phyloP scores from a whole-genome alignment of 2,888 invertebrate species.

The Esperia sulphurella region DNA sequence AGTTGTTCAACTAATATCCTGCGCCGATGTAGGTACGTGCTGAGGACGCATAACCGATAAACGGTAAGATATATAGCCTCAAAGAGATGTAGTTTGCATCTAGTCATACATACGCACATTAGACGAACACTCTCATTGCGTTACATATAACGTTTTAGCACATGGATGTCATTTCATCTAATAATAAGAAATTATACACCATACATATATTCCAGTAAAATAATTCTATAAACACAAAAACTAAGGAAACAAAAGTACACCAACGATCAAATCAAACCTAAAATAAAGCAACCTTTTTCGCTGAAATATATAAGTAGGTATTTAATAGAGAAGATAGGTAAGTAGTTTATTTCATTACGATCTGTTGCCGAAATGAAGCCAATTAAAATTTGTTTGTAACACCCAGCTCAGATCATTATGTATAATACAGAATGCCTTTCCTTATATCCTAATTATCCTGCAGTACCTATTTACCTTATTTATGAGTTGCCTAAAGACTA shows the following conservation, averaged over 20 bases:
- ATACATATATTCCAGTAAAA: conserved; percentile 43
- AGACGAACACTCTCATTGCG: conserved; percentile 73
- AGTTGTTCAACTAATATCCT: conserved; percentile 41
- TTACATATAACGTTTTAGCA: conserved; percentile 79
- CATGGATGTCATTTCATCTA: conserved; percentile 64
- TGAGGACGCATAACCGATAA: conserved; percentile 56
- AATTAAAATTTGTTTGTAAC: conserved; percentile 57
- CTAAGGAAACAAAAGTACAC: conserved; percentile 50
- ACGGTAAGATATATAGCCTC: conserved; percentile 52
- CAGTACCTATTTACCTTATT: conserved; percentile 7
- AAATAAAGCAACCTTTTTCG: conserved; percentile 58
- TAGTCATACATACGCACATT: conserved; percentile 68
- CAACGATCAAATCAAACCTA: conserved; percentile 63
- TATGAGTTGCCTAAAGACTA: conserved; percentile 32
- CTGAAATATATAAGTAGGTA: conserved; percentile 42
- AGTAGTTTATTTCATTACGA: conserved; percentile 62
- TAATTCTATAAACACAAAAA: conserved; percentile 51
- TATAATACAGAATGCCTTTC: conserved; percentile 19
- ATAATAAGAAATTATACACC: conserved; percentile 58
- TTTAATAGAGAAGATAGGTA: conserved; percentile 34
- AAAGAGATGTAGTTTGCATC: conserved; percentile 61
- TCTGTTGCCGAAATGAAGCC: conserved; percentile 79
- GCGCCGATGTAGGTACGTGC: conserved; percentile 55
- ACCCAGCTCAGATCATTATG: conserved; percentile 76
- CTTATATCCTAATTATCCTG: neutral